phyloP scores from a whole-genome alignment of 2,113 vertebrate genomes.

The Sceloporus undulatus region DNA sequence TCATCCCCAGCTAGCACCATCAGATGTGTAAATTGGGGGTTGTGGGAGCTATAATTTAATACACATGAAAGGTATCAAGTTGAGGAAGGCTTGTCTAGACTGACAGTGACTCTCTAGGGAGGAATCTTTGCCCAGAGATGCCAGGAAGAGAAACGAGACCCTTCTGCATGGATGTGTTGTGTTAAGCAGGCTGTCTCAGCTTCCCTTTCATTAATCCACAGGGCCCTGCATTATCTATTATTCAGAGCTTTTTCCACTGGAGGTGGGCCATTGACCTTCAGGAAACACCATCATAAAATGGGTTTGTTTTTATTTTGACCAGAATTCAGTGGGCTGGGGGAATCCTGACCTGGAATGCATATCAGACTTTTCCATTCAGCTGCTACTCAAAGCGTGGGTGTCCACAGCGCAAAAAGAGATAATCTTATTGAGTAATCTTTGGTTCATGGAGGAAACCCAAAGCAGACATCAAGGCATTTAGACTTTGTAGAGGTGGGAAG shows the following conservation, averaged over 20 bases:
- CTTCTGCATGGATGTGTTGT: too few relatives aligned
- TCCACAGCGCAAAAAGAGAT: background rate
- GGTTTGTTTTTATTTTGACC: conserved; percentile 14
- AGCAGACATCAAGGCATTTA: background rate
- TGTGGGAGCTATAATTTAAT: too few relatives aligned
- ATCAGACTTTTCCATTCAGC: background rate
- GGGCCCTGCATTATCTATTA: background rate
- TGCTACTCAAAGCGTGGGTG: background rate
- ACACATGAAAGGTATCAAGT: too few relatives aligned
- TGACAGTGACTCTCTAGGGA: background rate
- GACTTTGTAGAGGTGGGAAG: background rate
- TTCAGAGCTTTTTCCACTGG: background rate
- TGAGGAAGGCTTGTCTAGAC: too few relatives aligned
- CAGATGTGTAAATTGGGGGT: too few relatives aligned
- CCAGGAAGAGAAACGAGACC: background rate
- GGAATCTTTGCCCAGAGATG: background rate
- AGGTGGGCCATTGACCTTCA: conserved; percentile 16
- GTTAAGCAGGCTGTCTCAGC: too few relatives aligned
- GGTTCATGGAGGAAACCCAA: background rate
- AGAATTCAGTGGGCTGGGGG: background rate
- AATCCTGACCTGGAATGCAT: background rate
- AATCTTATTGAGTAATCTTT: conserved; percentile 6
- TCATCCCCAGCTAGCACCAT: too few relatives aligned
- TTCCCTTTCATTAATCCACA: too few relatives aligned
- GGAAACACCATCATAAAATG: too few relatives aligned